These are phyloP conservation scores for Aurelia aurita complex sp. Pacific DNA, from an alignment of 30 jellyfish, hydroid and myxozoan species.

Conservation along the genomic window DNA sequence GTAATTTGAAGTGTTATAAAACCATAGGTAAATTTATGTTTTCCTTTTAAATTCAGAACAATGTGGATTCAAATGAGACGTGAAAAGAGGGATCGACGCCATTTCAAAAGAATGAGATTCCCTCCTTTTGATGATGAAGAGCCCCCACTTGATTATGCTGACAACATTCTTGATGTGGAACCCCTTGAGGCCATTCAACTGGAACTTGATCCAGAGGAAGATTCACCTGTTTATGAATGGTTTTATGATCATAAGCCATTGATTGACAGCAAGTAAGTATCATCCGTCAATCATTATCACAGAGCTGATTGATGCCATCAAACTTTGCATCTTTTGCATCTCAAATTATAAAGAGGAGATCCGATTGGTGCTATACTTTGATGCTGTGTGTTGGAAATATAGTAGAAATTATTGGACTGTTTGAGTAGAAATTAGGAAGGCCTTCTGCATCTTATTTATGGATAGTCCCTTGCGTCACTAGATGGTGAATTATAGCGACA, in stretches of 20 bases:
- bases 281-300: neutral
- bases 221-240: slow-evolving; percentile 94
- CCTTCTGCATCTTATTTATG: too few species aligned
- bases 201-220: slow-evolving; percentile 98
- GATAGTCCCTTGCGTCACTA: too few species aligned
- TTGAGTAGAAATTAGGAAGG: too few species aligned
- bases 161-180: slow-evolving; percentile 97
- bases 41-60: slow-evolving; percentile 51
- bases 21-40: too few species aligned
- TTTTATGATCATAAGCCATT: slow-evolving; percentile 96
- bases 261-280: slow-evolving; percentile 74
- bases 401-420: too few species aligned
- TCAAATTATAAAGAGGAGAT: too few species aligned
- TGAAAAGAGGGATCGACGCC: slow-evolving; percentile 99
- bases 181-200: slow-evolving; percentile 97
- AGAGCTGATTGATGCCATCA: too few species aligned
- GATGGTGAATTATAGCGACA: too few species aligned
- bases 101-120: slow-evolving; percentile 97
- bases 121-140: slow-evolving; percentile 99
- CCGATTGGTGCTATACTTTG: too few species aligned
- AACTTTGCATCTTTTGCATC: too few species aligned
- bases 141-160: slow-evolving; percentile 99
- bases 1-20: too few species aligned
- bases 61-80: slow-evolving; percentile 99
- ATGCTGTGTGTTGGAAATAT: too few species aligned